Evolutionary conservation across 2,113 vertebrate genomes (phyloP).

Genomic region (Monopterus albus): DNA sequence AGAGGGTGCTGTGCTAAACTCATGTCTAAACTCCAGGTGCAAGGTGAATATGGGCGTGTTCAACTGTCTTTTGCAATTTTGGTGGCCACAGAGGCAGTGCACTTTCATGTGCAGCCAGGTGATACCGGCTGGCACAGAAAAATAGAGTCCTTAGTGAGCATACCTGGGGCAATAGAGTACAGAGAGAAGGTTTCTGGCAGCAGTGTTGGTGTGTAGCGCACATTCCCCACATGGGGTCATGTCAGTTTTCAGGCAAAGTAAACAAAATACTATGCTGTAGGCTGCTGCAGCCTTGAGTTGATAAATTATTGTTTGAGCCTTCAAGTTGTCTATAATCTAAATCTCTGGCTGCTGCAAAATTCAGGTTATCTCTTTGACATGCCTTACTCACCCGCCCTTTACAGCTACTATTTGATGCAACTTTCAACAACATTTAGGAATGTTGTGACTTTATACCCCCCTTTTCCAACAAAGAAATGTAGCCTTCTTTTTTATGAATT

Average conservation of each 20-base stretch:
- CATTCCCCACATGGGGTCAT: slow-evolving; percentile 20
- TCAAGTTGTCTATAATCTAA: background rate
- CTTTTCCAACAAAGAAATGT: background rate
- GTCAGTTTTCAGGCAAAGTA: slow-evolving; percentile 39
- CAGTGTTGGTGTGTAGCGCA: no score
- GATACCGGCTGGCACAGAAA: no score
- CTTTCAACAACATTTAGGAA: background rate
- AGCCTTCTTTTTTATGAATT: background rate
- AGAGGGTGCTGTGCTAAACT: no score
- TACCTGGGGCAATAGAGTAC: slow-evolving; percentile 40
- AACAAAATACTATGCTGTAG: slow-evolving; percentile 31
- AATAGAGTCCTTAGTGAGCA: slow-evolving; percentile 18
- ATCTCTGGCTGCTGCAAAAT: background rate
- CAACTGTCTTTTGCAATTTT: no score
- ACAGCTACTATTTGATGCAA: no score
- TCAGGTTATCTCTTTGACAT: background rate
- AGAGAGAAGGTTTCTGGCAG: slow-evolving; percentile 29
- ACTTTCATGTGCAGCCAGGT: no score
- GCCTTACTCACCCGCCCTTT: background rate
- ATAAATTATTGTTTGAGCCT: slow-evolving; percentile 26
- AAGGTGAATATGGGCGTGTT: no score
- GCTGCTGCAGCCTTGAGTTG: slow-evolving; percentile 19
- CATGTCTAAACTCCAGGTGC: no score
- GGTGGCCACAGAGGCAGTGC: no score
- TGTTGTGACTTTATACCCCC: background rate